Evolutionary conservation across 2,113 vertebrate genomes (phyloP).

Genomic region (Pseudolaguvia tuberculata): DNA sequence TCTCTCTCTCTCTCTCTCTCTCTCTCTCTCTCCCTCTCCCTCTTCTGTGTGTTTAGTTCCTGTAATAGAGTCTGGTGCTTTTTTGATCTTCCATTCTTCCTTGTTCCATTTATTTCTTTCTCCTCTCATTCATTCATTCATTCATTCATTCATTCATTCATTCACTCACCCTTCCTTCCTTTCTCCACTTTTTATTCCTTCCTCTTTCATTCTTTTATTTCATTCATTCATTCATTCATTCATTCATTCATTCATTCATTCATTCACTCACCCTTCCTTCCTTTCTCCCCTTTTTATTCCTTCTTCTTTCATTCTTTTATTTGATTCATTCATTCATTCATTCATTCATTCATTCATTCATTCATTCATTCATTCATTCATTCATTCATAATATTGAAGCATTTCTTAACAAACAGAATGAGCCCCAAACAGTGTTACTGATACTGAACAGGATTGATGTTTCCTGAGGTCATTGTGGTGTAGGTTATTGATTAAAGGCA

Average conservation of each 20-base stretch:
- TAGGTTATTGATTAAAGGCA: constrained; percentile 37
- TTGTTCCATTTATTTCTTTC: background rate
- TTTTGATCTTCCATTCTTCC: background rate
- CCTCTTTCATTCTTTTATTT: background rate
- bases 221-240: background rate
- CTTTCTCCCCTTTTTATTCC: background rate
- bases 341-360: background rate
- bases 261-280: background rate
- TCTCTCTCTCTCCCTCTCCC: too few species aligned
- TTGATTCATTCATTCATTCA: background rate
- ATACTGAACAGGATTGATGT: background rate
- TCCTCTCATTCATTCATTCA: too few species aligned
- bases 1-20: background rate
- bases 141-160: background rate
- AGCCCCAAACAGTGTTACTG: too few species aligned
- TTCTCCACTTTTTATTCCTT: background rate
- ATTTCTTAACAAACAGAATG: background rate
- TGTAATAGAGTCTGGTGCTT: background rate
- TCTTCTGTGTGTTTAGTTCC: background rate
- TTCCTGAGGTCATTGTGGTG: constrained; percentile 31
- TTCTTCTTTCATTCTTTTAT: background rate
- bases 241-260: background rate
- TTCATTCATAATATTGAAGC: background rate
- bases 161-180: background rate
- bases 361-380: background rate